These are phyloP conservation scores for Cryptus armator DNA, from an alignment of 2,888 invertebrate genomes.

Conservation along the genomic window DNA sequence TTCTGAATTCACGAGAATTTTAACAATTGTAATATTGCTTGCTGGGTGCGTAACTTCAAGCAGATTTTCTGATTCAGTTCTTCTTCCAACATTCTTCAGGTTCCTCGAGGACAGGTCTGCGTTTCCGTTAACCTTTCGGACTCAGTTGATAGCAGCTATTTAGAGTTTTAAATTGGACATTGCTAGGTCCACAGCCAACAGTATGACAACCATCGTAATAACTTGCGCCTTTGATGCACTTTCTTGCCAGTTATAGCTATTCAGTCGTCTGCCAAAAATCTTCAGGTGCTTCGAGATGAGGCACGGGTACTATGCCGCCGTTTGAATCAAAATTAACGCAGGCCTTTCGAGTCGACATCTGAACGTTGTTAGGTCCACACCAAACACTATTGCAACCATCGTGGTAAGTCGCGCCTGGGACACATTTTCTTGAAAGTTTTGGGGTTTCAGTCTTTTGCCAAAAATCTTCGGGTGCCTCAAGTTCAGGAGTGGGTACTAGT, in stretches of 20 bases:
- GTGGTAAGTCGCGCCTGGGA: not conserved
- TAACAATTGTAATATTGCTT: too few relatives aligned
- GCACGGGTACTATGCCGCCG: not conserved
- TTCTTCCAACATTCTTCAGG: not conserved
- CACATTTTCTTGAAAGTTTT: not conserved
- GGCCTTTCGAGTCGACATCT: not conserved
- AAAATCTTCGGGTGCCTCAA: not conserved
- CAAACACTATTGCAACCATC: slow-evolving; percentile 5
- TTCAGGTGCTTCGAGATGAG: not conserved
- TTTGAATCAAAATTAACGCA: not conserved
- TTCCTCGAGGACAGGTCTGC: not conserved
- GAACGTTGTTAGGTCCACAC: not conserved
- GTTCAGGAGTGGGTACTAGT: not conserved
- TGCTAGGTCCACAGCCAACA: not conserved
- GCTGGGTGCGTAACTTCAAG: too few relatives aligned
- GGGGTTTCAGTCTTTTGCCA: not conserved
- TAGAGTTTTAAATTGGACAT: too few relatives aligned
- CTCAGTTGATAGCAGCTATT: too few relatives aligned
- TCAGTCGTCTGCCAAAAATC: slow-evolving; percentile 2
- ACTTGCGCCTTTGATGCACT: not conserved
- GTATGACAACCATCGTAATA: slow-evolving; percentile 9
- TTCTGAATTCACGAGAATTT: too few relatives aligned
- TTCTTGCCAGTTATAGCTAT: not conserved
- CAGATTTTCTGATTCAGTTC: not conserved
- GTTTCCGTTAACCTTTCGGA: too few relatives aligned